phyloP scores from a whole-genome alignment of 2,797 vertebrate genomes.

The Novumbra hubbsi region DNA sequence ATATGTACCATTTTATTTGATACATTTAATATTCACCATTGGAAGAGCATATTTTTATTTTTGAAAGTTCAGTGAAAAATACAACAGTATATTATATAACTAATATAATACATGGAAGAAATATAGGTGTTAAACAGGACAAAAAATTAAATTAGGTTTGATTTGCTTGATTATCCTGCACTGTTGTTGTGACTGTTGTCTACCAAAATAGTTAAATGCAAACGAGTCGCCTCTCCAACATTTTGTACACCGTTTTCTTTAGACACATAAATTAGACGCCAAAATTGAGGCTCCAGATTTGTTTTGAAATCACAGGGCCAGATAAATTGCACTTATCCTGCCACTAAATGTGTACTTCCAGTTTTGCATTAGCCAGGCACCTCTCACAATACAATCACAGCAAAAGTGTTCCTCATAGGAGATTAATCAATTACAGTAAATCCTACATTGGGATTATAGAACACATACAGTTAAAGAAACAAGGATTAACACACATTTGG shows the following conservation, averaged over 20 bases:
- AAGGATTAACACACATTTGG: not conserved
- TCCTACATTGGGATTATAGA: not conserved
- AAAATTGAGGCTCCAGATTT: conserved; percentile 74
- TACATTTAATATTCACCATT: not conserved
- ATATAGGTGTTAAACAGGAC: conserved; percentile 10
- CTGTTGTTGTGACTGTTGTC: conserved; percentile 79
- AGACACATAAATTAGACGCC: conserved; percentile 84
- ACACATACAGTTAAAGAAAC: not conserved
- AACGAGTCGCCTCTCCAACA: conserved; percentile 78
- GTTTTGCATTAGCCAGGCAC: conserved; percentile 19
- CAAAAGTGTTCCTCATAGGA: conserved; percentile 1
- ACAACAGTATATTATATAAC: not conserved
- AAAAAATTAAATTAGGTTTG: conserved; percentile 10
- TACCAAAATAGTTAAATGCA: conserved; percentile 89
- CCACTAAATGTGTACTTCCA: conserved; percentile 30
- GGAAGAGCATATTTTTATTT: not conserved
- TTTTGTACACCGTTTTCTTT: conserved; percentile 89
- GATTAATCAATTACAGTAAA: conserved; percentile 5
- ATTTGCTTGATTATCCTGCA: conserved; percentile 22
- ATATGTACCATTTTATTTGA: not conserved
- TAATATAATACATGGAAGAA: not conserved
- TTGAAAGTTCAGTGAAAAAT: not conserved
- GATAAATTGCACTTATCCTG: conserved; percentile 42
- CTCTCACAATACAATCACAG: not conserved
- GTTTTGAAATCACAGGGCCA: conserved; percentile 65